Evolutionary conservation across 2,888 invertebrate genomes (phyloP).

Genomic region (Dasysyrphus albostriatus): DNA sequence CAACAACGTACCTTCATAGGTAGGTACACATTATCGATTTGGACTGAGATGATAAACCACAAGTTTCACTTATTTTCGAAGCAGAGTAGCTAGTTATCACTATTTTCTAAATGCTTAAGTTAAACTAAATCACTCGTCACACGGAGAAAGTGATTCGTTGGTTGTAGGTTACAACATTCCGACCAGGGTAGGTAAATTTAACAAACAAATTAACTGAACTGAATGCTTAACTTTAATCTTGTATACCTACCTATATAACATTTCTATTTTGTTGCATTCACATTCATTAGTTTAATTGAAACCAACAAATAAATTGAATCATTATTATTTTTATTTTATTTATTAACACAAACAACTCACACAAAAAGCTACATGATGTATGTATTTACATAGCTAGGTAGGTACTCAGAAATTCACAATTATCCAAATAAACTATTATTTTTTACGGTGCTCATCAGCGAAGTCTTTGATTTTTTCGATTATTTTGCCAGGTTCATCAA

Average conservation of each 20-base stretch:
- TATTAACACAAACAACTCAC: background rate
- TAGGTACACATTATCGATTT: too few relatives aligned
- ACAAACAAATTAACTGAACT: too few relatives aligned
- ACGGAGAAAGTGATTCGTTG: too few relatives aligned
- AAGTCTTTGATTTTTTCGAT: conserved; percentile 89
- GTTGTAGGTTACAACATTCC: too few relatives aligned
- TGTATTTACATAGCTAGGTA: background rate
- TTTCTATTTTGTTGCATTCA: background rate
- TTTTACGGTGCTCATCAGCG: conserved; percentile 86
- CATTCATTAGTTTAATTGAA: background rate
- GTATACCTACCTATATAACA: background rate
- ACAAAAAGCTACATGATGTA: background rate
- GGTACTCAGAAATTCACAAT: background rate
- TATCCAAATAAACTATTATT: conserved; percentile 78
- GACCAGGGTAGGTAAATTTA: background rate
- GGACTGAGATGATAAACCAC: too few relatives aligned
- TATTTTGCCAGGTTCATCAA: conserved; percentile 92
- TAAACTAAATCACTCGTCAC: too few relatives aligned
- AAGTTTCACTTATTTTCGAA: too few relatives aligned
- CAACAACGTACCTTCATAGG: too few relatives aligned
- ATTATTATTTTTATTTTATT: background rate
- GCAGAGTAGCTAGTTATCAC: too few relatives aligned
- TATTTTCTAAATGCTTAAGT: too few relatives aligned
- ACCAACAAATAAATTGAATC: background rate
- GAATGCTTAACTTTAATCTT: background rate